Percentiles rank a stretch among this genome's conserved stretches.
These are phyloP conservation scores for Gari tellinella DNA, from an alignment of 2,888 invertebrate genomes.

Conservation along the genomic window DNA sequence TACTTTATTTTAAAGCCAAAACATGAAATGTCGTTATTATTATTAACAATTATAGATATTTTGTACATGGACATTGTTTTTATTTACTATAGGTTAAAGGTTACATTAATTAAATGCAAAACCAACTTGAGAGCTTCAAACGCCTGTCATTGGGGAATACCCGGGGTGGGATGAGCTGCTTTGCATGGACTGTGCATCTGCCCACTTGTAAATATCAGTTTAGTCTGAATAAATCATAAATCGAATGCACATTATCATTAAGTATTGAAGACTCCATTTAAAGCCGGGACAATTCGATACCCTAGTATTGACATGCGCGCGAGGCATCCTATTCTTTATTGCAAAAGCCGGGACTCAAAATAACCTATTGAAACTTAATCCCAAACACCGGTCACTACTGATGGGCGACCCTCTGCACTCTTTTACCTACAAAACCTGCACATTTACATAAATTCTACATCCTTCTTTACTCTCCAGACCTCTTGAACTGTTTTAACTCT, in stretches of 20 bases:
- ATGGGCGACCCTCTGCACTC: constrained; percentile 25
- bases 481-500: background rate
- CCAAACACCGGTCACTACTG: constrained; percentile 47
- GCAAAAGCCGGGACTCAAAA: constrained; percentile 15
- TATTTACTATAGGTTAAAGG: too few relatives aligned
- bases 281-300: constrained; percentile 26
- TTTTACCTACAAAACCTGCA: constrained; percentile 46
- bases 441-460: constrained; percentile 53
- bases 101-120: too few relatives aligned
- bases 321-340: constrained; percentile 34
- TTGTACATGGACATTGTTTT: too few relatives aligned
- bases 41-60: too few relatives aligned
- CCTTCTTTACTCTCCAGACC: constrained; percentile 3
- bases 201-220: constrained; percentile 27
- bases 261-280: constrained; percentile 16
- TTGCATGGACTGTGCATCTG: constrained; percentile 18
- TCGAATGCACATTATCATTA: constrained; percentile 18
- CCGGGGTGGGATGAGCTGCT: too few relatives aligned
- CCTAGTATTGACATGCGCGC: constrained; percentile 24
- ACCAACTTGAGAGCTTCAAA: too few relatives aligned
- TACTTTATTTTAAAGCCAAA: too few relatives aligned
- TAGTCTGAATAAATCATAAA: constrained; percentile 31
- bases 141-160: too few relatives aligned
- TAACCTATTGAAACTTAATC: constrained; percentile 40
- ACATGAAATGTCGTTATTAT: too few relatives aligned